These are phyloP conservation scores for Chaetorhynchus papuensis DNA, from an alignment of 2,113 vertebrate species.

Conservation along the genomic window DNA sequence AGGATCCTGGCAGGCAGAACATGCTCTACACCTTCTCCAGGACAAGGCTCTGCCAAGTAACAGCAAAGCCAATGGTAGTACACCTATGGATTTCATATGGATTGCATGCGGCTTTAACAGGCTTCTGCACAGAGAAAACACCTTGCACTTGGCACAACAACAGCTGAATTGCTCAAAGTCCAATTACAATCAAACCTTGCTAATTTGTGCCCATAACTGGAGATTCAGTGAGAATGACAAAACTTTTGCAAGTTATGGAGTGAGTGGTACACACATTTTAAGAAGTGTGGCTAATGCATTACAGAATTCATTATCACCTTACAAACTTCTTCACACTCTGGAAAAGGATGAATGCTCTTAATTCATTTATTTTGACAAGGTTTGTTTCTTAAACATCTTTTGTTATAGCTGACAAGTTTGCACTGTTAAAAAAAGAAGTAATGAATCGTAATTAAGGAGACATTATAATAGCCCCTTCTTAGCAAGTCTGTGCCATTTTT, in stretches of 20 bases:
- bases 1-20: not conserved
- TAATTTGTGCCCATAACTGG: conserved; percentile 7
- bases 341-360: conserved; percentile 38
- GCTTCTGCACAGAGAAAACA: not conserved
- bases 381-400: conserved; percentile 42
- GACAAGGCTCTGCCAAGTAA: not conserved
- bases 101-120: not conserved
- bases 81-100: not conserved
- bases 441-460: conserved; percentile 17
- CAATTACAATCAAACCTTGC: not conserved
- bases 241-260: not conserved
- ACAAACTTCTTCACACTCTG: conserved; percentile 2
- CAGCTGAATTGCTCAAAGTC: not conserved
- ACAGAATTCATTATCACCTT: conserved; percentile 29
- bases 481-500: conserved; percentile 4
- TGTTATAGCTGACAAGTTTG: conserved; percentile 45
- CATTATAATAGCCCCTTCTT: not conserved
- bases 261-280: not conserved
- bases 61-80: not conserved
- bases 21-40: not conserved
- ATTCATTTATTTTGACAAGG: conserved; percentile 56
- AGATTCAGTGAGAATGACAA: not conserved
- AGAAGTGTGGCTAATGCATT: conserved; percentile 31
- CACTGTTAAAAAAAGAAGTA: not conserved
- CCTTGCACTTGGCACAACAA: not conserved